phyloP scores from a whole-genome alignment of 2,113 vertebrate genomes.

The Plestiodon gilberti region DNA sequence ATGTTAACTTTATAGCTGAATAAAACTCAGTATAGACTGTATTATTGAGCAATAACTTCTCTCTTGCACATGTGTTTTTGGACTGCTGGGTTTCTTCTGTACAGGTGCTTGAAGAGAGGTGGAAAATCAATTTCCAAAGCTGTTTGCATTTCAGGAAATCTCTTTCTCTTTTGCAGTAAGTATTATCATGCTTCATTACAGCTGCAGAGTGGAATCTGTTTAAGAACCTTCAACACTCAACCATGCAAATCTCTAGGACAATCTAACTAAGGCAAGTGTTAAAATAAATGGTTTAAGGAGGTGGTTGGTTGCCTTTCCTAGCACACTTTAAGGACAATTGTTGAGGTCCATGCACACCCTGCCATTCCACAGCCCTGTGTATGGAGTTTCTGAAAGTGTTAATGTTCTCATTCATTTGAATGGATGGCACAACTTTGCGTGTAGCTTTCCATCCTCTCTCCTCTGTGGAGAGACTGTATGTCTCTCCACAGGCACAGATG shows the following conservation, averaged over 20 bases:
- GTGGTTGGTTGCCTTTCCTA: not conserved
- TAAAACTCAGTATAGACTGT: not conserved
- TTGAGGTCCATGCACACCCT: not conserved
- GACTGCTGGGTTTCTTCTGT: slow-evolving; percentile 24
- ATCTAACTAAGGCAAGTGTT: not conserved
- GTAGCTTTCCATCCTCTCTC: no score
- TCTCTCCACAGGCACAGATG: not conserved
- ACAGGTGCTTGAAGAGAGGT: not conserved
- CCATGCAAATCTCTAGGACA: not conserved
- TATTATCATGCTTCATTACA: not conserved
- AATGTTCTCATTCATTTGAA: not conserved
- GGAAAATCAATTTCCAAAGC: not conserved
- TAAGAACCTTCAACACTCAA: not conserved
- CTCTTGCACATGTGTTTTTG: not conserved
- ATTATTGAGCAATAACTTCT: rapidly evolving
- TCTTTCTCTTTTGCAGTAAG: slow-evolving; percentile 13
- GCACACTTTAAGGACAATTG: not conserved
- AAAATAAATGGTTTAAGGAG: not conserved
- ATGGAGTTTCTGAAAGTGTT: not conserved
- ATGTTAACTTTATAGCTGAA: not conserved
- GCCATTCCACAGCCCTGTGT: no score
- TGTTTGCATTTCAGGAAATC: slow-evolving; percentile 16
- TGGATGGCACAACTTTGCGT: not conserved
- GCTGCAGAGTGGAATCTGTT: not conserved
- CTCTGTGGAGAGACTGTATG: no score